Evolutionary conservation across 2,113 vertebrate species (phyloP), one percentile per base, ranked within the genome.

Genomic region (Crocuta crocuta): DNA sequence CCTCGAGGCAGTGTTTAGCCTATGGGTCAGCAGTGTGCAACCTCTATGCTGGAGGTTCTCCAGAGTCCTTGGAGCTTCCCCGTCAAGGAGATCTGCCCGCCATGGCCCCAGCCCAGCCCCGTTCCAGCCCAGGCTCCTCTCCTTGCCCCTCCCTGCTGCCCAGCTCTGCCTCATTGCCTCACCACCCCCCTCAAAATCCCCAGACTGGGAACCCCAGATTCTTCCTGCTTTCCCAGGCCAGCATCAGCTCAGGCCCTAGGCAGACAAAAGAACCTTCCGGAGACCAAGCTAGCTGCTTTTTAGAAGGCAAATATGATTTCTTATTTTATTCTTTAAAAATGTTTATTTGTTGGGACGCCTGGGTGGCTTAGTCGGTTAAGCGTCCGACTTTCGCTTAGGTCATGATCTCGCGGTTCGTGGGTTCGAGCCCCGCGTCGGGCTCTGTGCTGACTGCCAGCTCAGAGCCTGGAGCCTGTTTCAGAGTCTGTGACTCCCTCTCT

Each of bases 81-180:
- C 11, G 15, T 70, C 21, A 70, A 43, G 71, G 28, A 0, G 7
- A 1, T 8, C 55, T 15, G 4, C 45, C n/a, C n/a, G 33, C 10
- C 21, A 12, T 24, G 7, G 15, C 31, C 53, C 5, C 3, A 8
- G 10, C 61, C 24, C 45, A 39, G 10, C 31, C 31, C 71, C 23
- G 8, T n/a, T n/a, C 84, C 39, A 35, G 58, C 13, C 13, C 78
- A 48, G 48, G 2, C 12, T 31, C 61, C 79, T 76, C 61, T 28
- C 5, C 43, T 10, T 1, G 4, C n/a, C 10, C 35, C 23, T 55
- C 13, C 45, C 28, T 0, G 1, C 12, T 1, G 17, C 24, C 55
- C 19, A 7, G 4, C 28, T 17, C 17, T 26, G 0, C 58, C 89
- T 53, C 11, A 0, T 3, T 61, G 21, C 8, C 5, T 50, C n/a